phyloP scores from a whole-genome alignment of 2,888 invertebrate genomes.

The Alviniconcha strummeri region DNA sequence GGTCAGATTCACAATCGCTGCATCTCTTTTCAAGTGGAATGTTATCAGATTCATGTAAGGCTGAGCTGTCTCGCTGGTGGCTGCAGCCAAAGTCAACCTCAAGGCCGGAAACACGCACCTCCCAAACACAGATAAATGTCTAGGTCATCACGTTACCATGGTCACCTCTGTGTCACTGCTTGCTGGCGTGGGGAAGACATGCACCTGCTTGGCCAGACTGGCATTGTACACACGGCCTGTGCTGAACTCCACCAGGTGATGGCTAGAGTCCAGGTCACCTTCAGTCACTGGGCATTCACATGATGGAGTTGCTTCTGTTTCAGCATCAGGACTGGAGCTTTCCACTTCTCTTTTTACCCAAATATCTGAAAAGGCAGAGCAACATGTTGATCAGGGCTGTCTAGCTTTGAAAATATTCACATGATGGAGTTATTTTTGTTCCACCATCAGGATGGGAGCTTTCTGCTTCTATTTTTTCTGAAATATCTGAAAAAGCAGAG shows the following conservation, averaged over 20 bases:
- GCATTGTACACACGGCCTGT: conserved; percentile 92
- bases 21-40: too few relatives aligned
- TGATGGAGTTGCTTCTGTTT: background rate
- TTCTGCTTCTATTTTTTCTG: conserved; percentile 29
- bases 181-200: conserved; percentile 81
- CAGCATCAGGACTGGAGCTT: background rate
- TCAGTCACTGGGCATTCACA: background rate
- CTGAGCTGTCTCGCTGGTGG: too few relatives aligned
- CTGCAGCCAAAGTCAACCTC: too few relatives aligned
- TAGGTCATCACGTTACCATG: conserved; percentile 3
- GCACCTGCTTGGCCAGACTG: conserved; percentile 92
- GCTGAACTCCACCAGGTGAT: conserved; percentile 77
- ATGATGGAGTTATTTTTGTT: background rate
- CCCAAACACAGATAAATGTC: background rate
- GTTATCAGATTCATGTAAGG: too few relatives aligned
- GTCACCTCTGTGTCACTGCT: conserved; percentile 41
- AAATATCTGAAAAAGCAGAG: conserved; percentile 37
- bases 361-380: conserved; percentile 35
- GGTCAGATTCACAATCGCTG: too few relatives aligned
- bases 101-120: too few relatives aligned
- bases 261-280: conserved; percentile 4
- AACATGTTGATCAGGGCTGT: background rate
- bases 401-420: background rate
- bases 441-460: background rate
- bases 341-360: conserved; percentile 32